Evolutionary conservation across 2,113 vertebrate genomes (phyloP), one percentile per base, ranked within the genome.

Genomic region (Ictidomys tridecemlineatus): DNA sequence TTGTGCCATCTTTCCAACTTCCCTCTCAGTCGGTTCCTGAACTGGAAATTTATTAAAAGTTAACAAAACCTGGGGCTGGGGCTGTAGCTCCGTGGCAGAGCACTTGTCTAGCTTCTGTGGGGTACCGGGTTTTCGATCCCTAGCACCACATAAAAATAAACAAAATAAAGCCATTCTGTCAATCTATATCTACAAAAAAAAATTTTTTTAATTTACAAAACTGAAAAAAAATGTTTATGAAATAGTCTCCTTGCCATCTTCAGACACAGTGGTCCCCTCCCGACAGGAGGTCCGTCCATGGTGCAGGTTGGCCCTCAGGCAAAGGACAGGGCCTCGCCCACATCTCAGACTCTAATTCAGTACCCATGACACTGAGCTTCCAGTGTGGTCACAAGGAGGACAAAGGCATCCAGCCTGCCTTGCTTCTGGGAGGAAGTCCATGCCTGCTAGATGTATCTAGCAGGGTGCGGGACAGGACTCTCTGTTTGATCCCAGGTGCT

Each of bases 301-400:
- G 0, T 8, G 2, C 9, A 4, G 1, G 0, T 63, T 78, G 76
- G 77, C 53, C 6, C 42, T 85, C 7, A 93, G 82, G 72, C 56
- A 22, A 58, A 58, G 56, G 24, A 26, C 2, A 22, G 61, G 45
- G 37, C 79, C 76, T 78, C 51, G 8, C 89, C 45, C 58, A 77
- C 67, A 78, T 78, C 93, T 94, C 78, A 96, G 30, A 72, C 61
- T 45, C 0, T 92, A 0, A 79, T 74, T 7, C 1, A 45, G 45
- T 45, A 0, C 32, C 53, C 67, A 78, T 86, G 88, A 95, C 42
- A 17, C 65, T 30, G 76, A 8, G 32, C 56, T 74, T 89, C 0
- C 87, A 90, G 85, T 78, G 34, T 85, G 89, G 17, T 85, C 58
- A 87, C 74, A 92, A 86, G 34, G 34, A 94, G 92, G 89, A 93